These are phyloP conservation scores for Campoletis sonorensis DNA, from an alignment of 1,140 invertebrate genomes.

Conservation along the genomic window DNA sequence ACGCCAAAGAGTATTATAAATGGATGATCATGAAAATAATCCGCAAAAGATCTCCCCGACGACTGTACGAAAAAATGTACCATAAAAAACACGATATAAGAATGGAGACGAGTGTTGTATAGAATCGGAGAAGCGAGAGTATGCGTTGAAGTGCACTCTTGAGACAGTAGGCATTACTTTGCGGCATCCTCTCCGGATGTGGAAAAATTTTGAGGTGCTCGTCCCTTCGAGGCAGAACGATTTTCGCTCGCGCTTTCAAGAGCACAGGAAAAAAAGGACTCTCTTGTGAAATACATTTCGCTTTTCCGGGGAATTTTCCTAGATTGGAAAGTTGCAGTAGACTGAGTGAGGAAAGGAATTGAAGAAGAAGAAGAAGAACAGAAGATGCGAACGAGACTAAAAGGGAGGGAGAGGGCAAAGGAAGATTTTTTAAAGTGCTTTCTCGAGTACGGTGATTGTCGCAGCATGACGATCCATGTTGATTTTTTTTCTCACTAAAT, in stretches of 20 bases:
- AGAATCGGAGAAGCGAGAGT: not conserved
- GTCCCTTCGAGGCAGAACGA: not conserved
- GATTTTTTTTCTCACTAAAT: not conserved
- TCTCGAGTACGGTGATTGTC: conserved; percentile 30
- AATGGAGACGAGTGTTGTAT: not conserved
- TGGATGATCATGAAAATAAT: conserved; percentile 18
- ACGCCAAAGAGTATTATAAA: not conserved
- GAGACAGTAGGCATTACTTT: conserved; percentile 7
- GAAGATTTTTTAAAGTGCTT: conserved; percentile 35
- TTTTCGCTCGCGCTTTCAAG: not conserved
- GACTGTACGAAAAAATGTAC: not conserved
- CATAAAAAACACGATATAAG: not conserved
- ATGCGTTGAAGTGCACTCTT: conserved; percentile 9
- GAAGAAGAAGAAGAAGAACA: not conserved
- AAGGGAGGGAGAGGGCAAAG: not conserved
- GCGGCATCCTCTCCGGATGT: not conserved
- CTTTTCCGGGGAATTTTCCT: not conserved
- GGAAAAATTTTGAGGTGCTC: not conserved
- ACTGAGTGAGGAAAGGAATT: not conserved
- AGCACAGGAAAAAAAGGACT: not conserved
- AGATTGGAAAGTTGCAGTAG: conserved; percentile 19
- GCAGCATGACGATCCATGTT: not conserved
- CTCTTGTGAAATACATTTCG: conserved; percentile 13
- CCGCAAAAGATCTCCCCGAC: not conserved
- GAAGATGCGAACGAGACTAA: not conserved